Conservation (phyloP, 2,113 vertebrate species). For the Poeciliopsis occidentalis region DNA sequence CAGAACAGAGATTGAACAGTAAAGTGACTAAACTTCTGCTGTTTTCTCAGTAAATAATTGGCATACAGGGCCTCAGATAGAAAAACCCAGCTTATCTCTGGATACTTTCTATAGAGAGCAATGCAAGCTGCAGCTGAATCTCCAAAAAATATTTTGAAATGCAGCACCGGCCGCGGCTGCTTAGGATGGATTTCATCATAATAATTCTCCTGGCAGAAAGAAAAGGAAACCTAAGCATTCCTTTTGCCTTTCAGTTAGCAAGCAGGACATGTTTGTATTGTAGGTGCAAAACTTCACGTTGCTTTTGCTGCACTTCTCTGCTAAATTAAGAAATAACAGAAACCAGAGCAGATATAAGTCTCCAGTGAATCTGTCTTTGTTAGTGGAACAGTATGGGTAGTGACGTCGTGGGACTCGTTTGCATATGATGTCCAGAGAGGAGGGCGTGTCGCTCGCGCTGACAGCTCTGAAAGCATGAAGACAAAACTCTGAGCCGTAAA, state of each 20-base stretch:
- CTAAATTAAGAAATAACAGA: neutral
- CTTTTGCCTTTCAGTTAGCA: too few species aligned
- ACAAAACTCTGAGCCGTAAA: conserved; percentile 44
- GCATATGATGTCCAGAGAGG: conserved; percentile 45
- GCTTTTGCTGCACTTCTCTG: neutral
- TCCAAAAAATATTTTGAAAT: too few species aligned
- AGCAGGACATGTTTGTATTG: neutral
- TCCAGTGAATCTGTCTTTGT: too few species aligned
- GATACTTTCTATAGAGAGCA: neutral
- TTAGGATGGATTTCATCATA: too few species aligned
- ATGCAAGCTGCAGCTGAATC: too few species aligned
- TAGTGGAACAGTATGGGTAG: neutral
- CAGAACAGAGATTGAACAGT: too few species aligned
- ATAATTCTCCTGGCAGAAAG: too few species aligned
- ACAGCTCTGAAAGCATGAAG: conserved; percentile 47
- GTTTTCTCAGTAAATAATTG: neutral
- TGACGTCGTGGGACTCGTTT: conserved; percentile 30
- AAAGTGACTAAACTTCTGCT: too few species aligned
- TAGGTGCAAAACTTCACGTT: too few species aligned
- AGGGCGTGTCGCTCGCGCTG: conserved; percentile 23
- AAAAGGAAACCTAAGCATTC: too few species aligned
- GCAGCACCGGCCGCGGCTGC: too few species aligned
- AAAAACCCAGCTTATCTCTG: neutral
- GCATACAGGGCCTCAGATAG: neutral
- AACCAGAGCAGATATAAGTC: neutral